A percentile compares a stretch with the other conserved stretches of the same genome.
phyloP scores from a whole-genome alignment of 2,888 invertebrate species.

The Dryomyza anilis region DNA sequence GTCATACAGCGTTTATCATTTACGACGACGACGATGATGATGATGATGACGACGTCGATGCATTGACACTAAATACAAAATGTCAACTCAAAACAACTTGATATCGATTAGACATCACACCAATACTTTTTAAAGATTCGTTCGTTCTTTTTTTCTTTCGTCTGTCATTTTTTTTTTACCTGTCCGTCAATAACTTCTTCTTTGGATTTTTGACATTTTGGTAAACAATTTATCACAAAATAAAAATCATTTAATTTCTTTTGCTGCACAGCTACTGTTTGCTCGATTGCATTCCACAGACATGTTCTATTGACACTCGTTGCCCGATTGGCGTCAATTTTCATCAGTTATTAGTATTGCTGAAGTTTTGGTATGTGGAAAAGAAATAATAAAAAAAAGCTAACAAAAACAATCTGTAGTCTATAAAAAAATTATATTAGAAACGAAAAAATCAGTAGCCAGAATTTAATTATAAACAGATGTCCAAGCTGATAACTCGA shows the following conservation, averaged over 20 bases:
- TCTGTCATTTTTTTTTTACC: background rate
- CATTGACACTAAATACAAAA: background rate
- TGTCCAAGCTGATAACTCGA: constrained; percentile 7
- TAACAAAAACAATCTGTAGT: no score
- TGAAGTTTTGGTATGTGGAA: background rate
- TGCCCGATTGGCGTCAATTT: constrained; percentile 53
- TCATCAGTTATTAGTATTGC: constrained; percentile 1
- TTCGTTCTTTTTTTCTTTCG: background rate
- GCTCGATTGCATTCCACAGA: constrained; percentile 20
- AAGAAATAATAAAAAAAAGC: no score
- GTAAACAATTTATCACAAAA: constrained; percentile 20
- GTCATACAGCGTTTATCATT: background rate
- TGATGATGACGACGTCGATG: background rate
- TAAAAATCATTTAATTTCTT: constrained; percentile 38
- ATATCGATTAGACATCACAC: background rate
- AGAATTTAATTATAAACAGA: constrained; percentile 20
- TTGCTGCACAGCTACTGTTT: constrained; percentile 38
- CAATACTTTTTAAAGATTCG: background rate
- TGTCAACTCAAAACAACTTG: background rate
- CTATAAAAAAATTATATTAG: no score
- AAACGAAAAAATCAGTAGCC: background rate
- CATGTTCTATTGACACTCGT: constrained; percentile 48
- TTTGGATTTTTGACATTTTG: background rate
- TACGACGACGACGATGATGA: background rate
- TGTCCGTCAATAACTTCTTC: background rate